Evolutionary conservation across 2,113 vertebrate species (phyloP).

Genomic region (Erythrocercus mccallii): DNA sequence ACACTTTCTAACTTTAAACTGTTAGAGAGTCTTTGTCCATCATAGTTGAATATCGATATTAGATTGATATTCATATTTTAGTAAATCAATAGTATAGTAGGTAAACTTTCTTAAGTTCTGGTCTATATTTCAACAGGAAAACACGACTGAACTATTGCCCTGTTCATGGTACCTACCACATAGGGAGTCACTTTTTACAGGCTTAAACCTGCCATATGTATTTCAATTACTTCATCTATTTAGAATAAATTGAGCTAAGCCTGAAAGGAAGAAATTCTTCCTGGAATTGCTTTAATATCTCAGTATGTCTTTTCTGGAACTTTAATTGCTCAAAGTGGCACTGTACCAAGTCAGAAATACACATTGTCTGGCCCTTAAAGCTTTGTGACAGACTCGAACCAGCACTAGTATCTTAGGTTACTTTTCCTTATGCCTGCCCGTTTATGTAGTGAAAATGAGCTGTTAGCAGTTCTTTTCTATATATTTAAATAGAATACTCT

Average conservation of each 20-base stretch:
- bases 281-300: not conserved
- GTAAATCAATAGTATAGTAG: not conserved
- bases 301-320: not conserved
- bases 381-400: not conserved
- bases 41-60: too few species aligned
- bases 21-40: too few species aligned
- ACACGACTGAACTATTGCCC: not conserved
- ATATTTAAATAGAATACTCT: not conserved
- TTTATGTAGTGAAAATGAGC: not conserved
- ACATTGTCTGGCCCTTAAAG: not conserved
- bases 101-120: not conserved
- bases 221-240: not conserved
- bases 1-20: too few species aligned
- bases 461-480: not conserved
- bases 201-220: not conserved
- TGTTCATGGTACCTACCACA: not conserved
- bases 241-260: not conserved
- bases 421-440: not conserved
- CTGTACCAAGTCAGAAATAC: not conserved
- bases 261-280: not conserved
- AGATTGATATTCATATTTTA: too few species aligned
- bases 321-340: not conserved
- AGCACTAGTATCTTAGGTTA: not conserved
- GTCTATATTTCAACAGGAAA: not conserved
- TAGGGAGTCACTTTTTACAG: not conserved